Conservation (phyloP, 2,113 vertebrate species). For the Istiophorus platypterus region DNA sequence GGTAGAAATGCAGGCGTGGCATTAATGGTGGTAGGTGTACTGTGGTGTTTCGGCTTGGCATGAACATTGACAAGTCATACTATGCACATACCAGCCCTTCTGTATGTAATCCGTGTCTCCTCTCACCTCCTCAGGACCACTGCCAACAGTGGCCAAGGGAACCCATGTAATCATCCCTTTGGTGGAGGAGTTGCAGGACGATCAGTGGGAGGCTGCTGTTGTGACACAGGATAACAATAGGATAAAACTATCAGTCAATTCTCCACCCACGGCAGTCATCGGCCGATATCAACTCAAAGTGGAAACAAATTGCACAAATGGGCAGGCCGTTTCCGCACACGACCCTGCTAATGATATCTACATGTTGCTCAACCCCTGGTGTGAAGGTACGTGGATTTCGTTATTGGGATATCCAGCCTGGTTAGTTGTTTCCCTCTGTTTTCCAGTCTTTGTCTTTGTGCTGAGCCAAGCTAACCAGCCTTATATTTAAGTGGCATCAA, state of each 20-base stretch:
- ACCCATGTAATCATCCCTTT: conserved; percentile 77
- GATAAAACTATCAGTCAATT: conserved; percentile 83
- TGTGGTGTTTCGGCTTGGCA: neutral
- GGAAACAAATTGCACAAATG: conserved; percentile 74
- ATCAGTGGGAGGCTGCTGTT: conserved; percentile 87
- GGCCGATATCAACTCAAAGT: conserved; percentile 88
- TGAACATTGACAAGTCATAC: neutral
- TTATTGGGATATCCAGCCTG: neutral
- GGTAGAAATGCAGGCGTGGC: conserved; percentile 52
- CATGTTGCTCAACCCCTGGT: conserved; percentile 95
- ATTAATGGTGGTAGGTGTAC: neutral
- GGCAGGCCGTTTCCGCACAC: conserved; percentile 72
- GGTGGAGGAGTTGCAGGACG: conserved; percentile 80
- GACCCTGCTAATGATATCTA: conserved; percentile 84
- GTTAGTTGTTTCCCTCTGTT: neutral
- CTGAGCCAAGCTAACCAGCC: neutral
- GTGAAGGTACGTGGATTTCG: conserved; percentile 74
- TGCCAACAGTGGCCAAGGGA: conserved; percentile 68
- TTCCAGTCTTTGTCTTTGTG: neutral
- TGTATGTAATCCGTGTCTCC: neutral
- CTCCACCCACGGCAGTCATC: conserved; percentile 80
- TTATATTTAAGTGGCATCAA: too few relatives aligned
- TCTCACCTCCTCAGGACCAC: conserved; percentile 46
- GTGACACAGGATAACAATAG: conserved; percentile 65
- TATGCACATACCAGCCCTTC: neutral